A percentile compares a stretch with the other conserved stretches of the same genome.
These are phyloP conservation scores for Cantharis flavilabris DNA, from an alignment of 2,888 invertebrate species.

Conservation along the genomic window DNA sequence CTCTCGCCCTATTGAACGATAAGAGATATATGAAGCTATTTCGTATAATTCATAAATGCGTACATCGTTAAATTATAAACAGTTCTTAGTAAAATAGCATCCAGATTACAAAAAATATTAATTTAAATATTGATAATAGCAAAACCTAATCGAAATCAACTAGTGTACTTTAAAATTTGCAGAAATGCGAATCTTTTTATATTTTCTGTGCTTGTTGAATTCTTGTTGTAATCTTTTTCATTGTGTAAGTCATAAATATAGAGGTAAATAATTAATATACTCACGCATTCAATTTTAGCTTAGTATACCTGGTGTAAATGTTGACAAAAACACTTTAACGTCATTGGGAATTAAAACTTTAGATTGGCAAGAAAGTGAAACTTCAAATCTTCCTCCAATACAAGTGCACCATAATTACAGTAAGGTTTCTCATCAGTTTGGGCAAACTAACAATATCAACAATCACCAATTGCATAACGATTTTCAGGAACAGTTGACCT, in stretches of 20 bases:
- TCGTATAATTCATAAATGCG: not conserved
- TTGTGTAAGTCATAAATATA: not conserved
- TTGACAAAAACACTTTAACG: conserved; percentile 36
- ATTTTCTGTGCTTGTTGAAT: not conserved
- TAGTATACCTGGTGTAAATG: conserved; percentile 28
- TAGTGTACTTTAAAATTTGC: not conserved
- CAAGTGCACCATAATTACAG: conserved; percentile 49
- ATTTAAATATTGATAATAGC: not conserved
- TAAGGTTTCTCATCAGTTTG: conserved; percentile 40
- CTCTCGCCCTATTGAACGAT: conserved; percentile 5
- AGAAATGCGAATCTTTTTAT: not conserved
- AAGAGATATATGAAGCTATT: not conserved
- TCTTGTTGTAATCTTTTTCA: not conserved
- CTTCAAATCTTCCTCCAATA: not conserved
- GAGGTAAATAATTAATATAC: not conserved
- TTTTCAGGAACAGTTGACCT: not conserved
- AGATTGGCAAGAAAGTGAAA: conserved; percentile 34
- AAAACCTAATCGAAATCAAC: not conserved
- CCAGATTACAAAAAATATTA: not conserved
- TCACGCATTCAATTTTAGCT: conserved; percentile 25
- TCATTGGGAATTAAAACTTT: conserved; percentile 46
- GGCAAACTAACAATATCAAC: conserved; percentile 12
- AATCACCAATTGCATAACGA: conserved; percentile 13
- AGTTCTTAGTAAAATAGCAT: conserved; percentile 10
- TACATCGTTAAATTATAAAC: conserved; percentile 10